phyloP scores from a whole-genome alignment of 2,113 vertebrate species.

The Ivindomyrus marchei region DNA sequence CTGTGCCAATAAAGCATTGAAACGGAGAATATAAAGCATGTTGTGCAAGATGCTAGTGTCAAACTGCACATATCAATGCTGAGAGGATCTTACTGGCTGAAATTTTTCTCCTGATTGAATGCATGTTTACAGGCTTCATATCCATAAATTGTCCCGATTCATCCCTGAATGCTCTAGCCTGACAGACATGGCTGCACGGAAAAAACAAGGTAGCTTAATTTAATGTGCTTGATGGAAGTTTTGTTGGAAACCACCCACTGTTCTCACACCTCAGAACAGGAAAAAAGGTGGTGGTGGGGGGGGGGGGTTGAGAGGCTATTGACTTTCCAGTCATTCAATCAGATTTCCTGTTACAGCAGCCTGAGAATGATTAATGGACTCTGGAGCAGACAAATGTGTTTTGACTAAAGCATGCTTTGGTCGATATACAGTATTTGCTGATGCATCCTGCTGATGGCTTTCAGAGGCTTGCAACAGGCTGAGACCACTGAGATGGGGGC shows the following conservation, averaged over 20 bases:
- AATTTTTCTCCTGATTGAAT: neutral
- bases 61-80: neutral
- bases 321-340: neutral
- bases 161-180: neutral
- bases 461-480: neutral
- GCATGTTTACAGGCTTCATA: neutral
- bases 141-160: neutral
- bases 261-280: neutral
- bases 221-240: neutral
- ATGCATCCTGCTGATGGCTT: neutral
- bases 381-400: neutral
- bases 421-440: neutral
- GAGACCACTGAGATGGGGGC: neutral
- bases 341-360: neutral
- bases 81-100: neutral
- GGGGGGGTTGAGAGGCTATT: neutral
- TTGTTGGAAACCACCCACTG: neutral
- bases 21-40: neutral
- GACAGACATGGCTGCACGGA: neutral
- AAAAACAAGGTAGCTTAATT: neutral
- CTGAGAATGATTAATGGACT: slow-evolving; percentile 1
- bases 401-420: neutral
- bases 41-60: neutral
- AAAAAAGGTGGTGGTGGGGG: neutral
- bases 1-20: neutral